Evolutionary conservation across 2,113 vertebrate genomes (phyloP).

Genomic region (Falcunculus frontatus): DNA sequence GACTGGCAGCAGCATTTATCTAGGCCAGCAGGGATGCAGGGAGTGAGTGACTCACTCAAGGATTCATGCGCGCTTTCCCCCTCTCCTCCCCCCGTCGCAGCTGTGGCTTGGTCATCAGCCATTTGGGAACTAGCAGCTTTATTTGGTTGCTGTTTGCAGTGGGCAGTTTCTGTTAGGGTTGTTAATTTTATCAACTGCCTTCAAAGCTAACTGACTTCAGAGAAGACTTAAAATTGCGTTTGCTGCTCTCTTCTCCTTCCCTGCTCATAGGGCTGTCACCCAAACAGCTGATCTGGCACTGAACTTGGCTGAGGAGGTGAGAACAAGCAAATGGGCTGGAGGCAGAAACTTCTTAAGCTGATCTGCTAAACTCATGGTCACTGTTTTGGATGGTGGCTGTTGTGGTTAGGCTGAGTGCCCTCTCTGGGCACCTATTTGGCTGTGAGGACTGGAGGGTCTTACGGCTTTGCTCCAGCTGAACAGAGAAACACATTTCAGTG

Average conservation of each 20-base stretch:
- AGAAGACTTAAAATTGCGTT: neutral
- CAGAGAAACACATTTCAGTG: neutral
- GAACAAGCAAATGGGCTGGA: constrained; percentile 35
- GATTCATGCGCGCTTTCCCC: neutral
- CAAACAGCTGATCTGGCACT: constrained; percentile 18
- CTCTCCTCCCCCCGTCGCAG: neutral
- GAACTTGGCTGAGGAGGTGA: constrained; percentile 10
- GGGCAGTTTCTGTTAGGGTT: constrained; percentile 36
- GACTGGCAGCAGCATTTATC: constrained; percentile 37
- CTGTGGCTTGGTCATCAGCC: constrained; percentile 58
- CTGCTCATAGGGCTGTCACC: neutral
- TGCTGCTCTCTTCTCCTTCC: neutral
- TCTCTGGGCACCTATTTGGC: neutral
- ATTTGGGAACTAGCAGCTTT: constrained; percentile 47
- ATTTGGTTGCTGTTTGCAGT: constrained; percentile 52
- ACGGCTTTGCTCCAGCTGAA: neutral
- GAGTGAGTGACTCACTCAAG: constrained; percentile 51
- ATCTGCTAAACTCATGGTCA: neutral
- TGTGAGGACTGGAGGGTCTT: neutral
- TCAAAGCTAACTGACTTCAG: neutral
- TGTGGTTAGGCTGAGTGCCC: neutral
- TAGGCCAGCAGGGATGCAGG: constrained; percentile 55
- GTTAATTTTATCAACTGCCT: constrained; percentile 41
- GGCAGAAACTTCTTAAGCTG: constrained; percentile 13
- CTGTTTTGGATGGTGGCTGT: neutral